Evolutionary conservation across 2,113 vertebrate genomes (phyloP).

Genomic region (Erpornis zantholeuca): DNA sequence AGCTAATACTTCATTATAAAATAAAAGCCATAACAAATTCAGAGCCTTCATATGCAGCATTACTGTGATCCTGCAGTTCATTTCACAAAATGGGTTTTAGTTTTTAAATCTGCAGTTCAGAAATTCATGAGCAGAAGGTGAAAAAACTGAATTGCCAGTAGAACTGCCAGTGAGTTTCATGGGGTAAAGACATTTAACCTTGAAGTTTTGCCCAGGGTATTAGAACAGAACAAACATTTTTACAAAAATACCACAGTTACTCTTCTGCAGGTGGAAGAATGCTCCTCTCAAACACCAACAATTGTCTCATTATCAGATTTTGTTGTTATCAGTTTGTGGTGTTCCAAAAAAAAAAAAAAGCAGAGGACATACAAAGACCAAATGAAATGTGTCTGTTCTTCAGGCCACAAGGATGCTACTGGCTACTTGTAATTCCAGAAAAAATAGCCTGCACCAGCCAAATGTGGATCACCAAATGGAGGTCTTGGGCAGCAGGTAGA

Average conservation of each 20-base stretch:
- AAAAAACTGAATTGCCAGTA: neutral
- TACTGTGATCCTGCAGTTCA: neutral
- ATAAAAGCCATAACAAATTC: conserved; percentile 3
- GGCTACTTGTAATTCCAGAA: neutral
- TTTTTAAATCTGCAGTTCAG: neutral
- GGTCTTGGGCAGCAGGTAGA: neutral
- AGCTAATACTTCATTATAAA: conserved; percentile 35
- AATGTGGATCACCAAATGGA: neutral
- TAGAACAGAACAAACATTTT: neutral
- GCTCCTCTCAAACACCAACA: neutral
- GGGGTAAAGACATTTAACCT: neutral
- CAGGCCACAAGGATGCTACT: neutral
- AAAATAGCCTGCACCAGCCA: neutral
- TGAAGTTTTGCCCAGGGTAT: neutral
- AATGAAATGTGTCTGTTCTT: neutral
- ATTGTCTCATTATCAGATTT: neutral
- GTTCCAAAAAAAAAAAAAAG: neutral
- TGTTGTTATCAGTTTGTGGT: neutral
- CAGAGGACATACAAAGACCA: neutral
- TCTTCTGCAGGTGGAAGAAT: neutral
- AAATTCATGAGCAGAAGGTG: neutral
- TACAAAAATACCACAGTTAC: neutral
- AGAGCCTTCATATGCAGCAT: neutral
- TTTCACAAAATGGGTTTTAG: neutral
- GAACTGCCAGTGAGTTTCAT: neutral